Conservation (phyloP, 2,888 invertebrate genomes). For the Hofmannophila pseudospretella region DNA sequence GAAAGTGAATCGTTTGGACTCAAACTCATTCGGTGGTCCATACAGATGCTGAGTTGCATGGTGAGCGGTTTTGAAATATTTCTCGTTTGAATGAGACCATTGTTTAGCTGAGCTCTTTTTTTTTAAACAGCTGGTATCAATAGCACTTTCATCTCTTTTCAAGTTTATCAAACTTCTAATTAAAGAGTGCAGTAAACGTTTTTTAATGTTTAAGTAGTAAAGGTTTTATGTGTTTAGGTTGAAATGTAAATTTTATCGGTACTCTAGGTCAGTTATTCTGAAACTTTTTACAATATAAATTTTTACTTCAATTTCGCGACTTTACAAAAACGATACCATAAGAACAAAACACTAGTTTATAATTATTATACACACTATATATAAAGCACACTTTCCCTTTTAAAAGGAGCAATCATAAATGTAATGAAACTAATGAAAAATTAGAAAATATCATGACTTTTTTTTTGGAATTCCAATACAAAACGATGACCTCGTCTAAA, state of each 20-base stretch:
- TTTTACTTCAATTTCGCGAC: too few relatives aligned
- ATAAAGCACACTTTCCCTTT: too few relatives aligned
- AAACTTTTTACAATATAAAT: too few relatives aligned
- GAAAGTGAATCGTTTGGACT: constrained; percentile 26
- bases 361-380: too few relatives aligned
- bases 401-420: too few relatives aligned
- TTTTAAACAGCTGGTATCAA: constrained; percentile 37
- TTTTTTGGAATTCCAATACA: too few relatives aligned
- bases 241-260: constrained; percentile 59
- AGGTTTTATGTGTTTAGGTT: constrained; percentile 52
- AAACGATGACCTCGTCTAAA: too few relatives aligned
- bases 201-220: constrained; percentile 25
- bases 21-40: constrained; percentile 35
- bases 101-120: constrained; percentile 48
- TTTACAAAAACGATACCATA: too few relatives aligned
- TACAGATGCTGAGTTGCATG: constrained; percentile 58
- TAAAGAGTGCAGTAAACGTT: constrained; percentile 34
- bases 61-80: constrained; percentile 63
- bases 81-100: constrained; percentile 59
- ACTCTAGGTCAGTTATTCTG: not conserved
- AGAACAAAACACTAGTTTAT: too few relatives aligned
- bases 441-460: too few relatives aligned
- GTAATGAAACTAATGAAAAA: too few relatives aligned
- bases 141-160: constrained; percentile 56
- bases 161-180: constrained; percentile 57